phyloP scores from a whole-genome alignment of 2,797 vertebrate genomes.

The Cetoscarus ocellatus region DNA sequence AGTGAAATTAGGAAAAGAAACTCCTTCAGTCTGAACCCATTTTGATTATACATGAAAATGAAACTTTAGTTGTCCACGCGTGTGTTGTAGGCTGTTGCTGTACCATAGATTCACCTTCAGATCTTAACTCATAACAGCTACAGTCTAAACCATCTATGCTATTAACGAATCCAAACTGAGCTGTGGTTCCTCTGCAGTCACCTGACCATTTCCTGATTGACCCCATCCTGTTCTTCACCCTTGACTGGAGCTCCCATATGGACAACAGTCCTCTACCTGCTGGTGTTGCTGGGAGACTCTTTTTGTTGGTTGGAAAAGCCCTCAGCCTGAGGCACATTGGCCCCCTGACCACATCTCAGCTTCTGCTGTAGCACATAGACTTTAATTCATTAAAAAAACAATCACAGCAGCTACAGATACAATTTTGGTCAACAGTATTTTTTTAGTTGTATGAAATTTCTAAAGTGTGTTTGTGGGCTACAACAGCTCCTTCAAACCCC shows the following conservation, averaged over 20 bases:
- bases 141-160: background rate
- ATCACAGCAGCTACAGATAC: background rate
- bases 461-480: background rate
- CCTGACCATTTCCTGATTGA: slow-evolving; percentile 66
- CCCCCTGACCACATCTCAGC: background rate
- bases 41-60: too few relatives aligned
- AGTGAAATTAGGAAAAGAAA: too few relatives aligned
- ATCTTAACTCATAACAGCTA: too few relatives aligned
- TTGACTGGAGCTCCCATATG: slow-evolving; percentile 70
- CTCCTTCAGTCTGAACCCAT: too few relatives aligned
- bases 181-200: background rate
- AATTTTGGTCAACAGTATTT: background rate
- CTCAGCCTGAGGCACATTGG: slow-evolving; percentile 1
- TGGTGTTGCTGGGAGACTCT: slow-evolving; percentile 6
- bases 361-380: background rate
- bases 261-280: background rate
- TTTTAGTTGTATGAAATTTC: background rate
- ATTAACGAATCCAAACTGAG: background rate
- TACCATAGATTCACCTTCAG: too few relatives aligned
- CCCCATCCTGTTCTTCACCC: slow-evolving; percentile 74
- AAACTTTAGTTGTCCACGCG: too few relatives aligned
- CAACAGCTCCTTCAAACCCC: too few relatives aligned
- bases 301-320: slow-evolving; percentile 18
- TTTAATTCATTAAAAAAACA: too few relatives aligned
- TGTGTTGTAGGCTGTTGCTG: too few relatives aligned